Base-by-base conservation (phyloP, 2,113 vertebrate species). In the Bagarius yarrelli region DNA sequence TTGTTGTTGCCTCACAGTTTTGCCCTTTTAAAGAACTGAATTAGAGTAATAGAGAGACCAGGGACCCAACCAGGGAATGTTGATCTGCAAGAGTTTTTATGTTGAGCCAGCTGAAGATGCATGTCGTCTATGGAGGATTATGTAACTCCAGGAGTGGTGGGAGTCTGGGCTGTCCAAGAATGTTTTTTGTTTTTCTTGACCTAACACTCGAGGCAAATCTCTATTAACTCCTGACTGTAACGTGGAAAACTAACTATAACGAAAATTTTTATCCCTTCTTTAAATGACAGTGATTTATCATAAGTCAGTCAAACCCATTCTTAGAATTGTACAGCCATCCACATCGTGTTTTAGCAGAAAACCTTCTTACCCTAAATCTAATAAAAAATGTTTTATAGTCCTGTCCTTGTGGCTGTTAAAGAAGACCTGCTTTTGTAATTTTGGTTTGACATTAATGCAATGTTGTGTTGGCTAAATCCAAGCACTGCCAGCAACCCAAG, bases 101-200 rank as follows among this genome's bases (percentile, higher is more conserved):
- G 63, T 44, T 34, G 21, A 67, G 81, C 63, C 71, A 81, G 70
- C 73, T 78, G 50, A 64, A 66, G 75, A 61, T 73, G 19, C 4
- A 61, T 14, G 18, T 78, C 14, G 12, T 64, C 52, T 69, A 53
- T 47, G 50, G 36, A 23, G 21, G 53, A 76, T 83, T 79, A 72
- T 83, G 57, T 82, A 85, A 78, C 72, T 71, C 57, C 56, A 52
- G 44, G 76, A 83, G 79, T 83, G 77, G 81, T 78, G 79, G 72
- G 69, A 85, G 50, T 80, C 77, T 81, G 83, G 83, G 83, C 67
- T 30, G 5, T 85, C 83, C 83, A 85, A 59, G 63, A 52, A 21
- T 52, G 44, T 61, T 55, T 74, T 76, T 60, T 83, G 55, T 21
- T 15, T 44, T 80, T 25, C 18, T 47, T 81, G 76, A 67, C 83